Base-by-base conservation (phyloP, 2,113 vertebrate genomes). In the Gadus macrocephalus region DNA sequence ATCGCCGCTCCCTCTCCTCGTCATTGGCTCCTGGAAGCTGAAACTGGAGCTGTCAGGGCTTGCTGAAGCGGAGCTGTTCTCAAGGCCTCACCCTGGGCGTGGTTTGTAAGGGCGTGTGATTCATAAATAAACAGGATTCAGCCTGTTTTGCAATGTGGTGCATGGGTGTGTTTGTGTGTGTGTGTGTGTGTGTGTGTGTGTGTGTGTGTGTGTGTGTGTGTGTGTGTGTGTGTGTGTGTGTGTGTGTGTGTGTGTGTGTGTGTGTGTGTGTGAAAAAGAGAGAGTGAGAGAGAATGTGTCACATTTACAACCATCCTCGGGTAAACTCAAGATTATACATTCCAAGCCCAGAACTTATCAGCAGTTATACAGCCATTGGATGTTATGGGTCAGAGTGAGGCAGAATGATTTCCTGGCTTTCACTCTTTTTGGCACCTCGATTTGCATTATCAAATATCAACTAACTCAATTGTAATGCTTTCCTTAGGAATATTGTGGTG, bases 41-140 rank as follows among this genome's bases (percentile, higher is more conserved):
- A 81, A 80, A 71, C 64, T 19, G 35, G 72, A 71, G 63, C 66
- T 78, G 82, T 76, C 68, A 20, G 17, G 67, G 78, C 81, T 66
- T 59, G 81, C 77, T 22, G 71, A 79, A 62, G 60, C 15, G 42
- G 42, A 49, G 20, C 56, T 35, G 68, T 71, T 79, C 67, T 66
- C 66, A 35, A 28, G 60, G 35, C 63, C 38, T 20, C 14, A 28
- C 59, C 62, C 66, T 25, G 80, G 87, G 87, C 78, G 79, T 49
- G 74, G 71, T 79, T 69, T 9, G 42, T 49, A 49, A 49, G 64
- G 38, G 66, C 70, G 74, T 72, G 74, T 69, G 5, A 9, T 17
- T 20, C 20, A 20, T 20, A 25, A 25, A 25, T 2, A 15, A 7
- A 27, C 62, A 28, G 27, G 62, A 78, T 83, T 61, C 59, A 66